Conservation (phyloP, 2,888 invertebrate genomes). For the Mamestra brassicae region DNA sequence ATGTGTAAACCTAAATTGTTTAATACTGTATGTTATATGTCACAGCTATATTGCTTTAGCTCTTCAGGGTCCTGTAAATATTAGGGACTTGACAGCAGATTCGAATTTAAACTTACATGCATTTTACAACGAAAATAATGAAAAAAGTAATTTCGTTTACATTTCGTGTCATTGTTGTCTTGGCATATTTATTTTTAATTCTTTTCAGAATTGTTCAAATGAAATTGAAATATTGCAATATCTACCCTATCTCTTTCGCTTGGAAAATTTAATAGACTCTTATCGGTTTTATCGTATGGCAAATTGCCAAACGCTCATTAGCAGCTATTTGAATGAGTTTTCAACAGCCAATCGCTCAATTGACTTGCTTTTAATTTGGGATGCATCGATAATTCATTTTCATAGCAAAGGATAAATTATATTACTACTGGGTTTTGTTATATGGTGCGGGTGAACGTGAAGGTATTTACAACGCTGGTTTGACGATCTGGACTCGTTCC, state of each 20-base stretch:
- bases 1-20: not conserved
- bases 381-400: too few species aligned
- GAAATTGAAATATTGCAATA: too few species aligned
- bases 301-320: not conserved
- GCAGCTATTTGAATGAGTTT: not conserved
- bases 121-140: not conserved
- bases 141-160: constrained; percentile 2
- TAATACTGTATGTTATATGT: not conserved
- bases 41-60: not conserved
- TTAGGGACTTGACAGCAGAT: constrained; percentile 5
- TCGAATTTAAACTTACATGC: constrained; percentile 7
- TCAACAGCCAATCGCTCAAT: not conserved
- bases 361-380: not conserved
- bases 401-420: too few species aligned
- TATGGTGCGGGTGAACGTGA: too few species aligned
- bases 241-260: not conserved
- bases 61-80: constrained; percentile 19
- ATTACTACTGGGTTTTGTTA: too few species aligned
- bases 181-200: not conserved
- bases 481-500: too few species aligned
- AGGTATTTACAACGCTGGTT: too few species aligned
- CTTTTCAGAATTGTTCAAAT: too few species aligned
- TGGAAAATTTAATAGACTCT: not conserved
- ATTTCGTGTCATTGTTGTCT: not conserved
- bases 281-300: not conserved